A percentile compares a stretch with the other conserved stretches of the same genome.
These are phyloP conservation scores for Nasonia giraulti DNA, from an alignment of 1,140 invertebrate genomes.

Conservation along the genomic window DNA sequence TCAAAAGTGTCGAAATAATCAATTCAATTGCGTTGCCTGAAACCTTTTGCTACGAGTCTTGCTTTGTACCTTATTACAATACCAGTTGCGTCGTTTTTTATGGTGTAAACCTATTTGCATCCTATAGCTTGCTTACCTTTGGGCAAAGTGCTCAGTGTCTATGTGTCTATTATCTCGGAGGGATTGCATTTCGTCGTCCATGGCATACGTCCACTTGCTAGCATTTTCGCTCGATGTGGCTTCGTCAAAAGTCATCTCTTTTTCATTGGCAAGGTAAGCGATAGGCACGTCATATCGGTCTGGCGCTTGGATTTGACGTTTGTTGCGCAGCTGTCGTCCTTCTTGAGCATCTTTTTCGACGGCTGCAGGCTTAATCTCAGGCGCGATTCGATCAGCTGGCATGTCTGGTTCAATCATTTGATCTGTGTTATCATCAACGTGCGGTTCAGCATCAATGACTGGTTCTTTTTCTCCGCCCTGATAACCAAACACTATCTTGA, in stretches of 20 bases:
- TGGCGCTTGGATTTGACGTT: background rate
- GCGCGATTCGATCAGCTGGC: too few species aligned
- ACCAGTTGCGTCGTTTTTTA: conserved; percentile 54
- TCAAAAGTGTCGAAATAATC: conserved; percentile 12
- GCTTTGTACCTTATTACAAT: conserved; percentile 58
- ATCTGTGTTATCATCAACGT: background rate
- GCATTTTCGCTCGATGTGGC: conserved; percentile 25
- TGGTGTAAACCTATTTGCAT: conserved; percentile 63
- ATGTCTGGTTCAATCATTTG: too few species aligned
- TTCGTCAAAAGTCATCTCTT: background rate
- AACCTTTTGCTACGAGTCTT: conserved; percentile 59
- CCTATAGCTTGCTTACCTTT: conserved; percentile 45
- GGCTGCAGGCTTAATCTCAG: background rate
- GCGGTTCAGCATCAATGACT: background rate
- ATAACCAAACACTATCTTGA: background rate
- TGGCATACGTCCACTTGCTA: conserved; percentile 27
- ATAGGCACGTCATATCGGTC: background rate
- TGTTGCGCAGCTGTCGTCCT: background rate
- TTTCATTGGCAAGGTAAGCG: background rate
- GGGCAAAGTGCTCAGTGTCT: conserved; percentile 15
- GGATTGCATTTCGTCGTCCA: conserved; percentile 39
- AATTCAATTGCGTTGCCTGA: background rate
- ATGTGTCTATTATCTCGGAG: conserved; percentile 43
- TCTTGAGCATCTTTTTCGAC: background rate
- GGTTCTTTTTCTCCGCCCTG: background rate